These are phyloP conservation scores for Stichopus chloronotus DNA, from an alignment of 35 echinoderm and acorn worm species.

Conservation along the genomic window DNA sequence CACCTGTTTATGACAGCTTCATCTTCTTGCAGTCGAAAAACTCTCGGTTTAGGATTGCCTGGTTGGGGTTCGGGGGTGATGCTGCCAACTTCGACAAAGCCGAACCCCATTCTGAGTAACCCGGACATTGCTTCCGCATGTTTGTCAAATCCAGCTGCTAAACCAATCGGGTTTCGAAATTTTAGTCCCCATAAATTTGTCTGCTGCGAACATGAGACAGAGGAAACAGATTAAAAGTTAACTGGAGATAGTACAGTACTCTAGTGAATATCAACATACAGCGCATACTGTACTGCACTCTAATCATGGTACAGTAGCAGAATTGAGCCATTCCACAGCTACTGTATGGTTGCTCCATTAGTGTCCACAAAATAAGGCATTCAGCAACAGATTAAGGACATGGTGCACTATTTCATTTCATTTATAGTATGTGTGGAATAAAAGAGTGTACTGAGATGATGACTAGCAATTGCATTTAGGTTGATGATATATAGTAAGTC, in stretches of 20 bases:
- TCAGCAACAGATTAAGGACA: no score
- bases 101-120: slow-evolving; percentile 93
- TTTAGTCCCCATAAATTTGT: slow-evolving; percentile 70
- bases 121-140: slow-evolving; percentile 93
- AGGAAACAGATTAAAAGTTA: neutral
- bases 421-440: no score
- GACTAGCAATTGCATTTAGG: no score
- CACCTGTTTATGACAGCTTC: slow-evolving; percentile 95
- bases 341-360: no score
- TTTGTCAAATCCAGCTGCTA: slow-evolving; percentile 97
- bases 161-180: slow-evolving; percentile 86
- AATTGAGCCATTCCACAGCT: no score
- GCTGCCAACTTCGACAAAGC: slow-evolving; percentile 97
- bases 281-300: no score
- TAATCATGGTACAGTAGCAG: no score
- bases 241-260: neutral
- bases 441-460: no score
- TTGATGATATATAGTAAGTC: no score
- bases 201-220: slow-evolving; percentile 38
- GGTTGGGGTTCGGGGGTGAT: slow-evolving; percentile 93
- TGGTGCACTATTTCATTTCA: no score
- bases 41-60: slow-evolving; percentile 96
- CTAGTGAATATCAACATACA: no score
- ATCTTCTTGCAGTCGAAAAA: slow-evolving; percentile 87
- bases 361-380: no score